Percentiles rank a stretch among this genome's conserved stretches.
These are phyloP conservation scores for Acrocera orbiculus DNA, from an alignment of 2,888 invertebrate species.

Conservation along the genomic window DNA sequence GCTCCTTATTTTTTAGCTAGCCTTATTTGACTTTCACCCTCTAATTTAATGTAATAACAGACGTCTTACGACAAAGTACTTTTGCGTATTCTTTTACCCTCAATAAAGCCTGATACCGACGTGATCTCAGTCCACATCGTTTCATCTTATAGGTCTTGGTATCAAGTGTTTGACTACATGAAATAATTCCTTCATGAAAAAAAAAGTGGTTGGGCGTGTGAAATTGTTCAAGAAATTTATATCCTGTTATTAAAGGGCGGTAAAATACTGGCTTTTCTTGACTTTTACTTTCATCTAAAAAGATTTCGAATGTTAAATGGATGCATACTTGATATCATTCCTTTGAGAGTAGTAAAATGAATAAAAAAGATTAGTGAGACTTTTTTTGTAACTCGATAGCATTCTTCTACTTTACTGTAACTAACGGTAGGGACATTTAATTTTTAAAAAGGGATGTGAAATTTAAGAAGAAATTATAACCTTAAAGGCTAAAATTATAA, in stretches of 20 bases:
- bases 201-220: constrained; percentile 8
- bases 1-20: constrained; percentile 1
- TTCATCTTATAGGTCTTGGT: background rate
- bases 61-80: constrained; percentile 11
- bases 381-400: no score
- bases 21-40: constrained; percentile 6
- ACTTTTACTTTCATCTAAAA: constrained; percentile 1
- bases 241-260: constrained; percentile 11
- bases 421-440: no score
- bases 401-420: no score
- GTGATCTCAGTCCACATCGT: constrained; percentile 4
- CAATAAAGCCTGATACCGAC: constrained; percentile 2
- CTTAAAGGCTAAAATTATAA: no score
- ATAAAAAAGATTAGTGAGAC: no score
- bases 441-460: no score
- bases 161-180: background rate
- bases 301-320: background rate
- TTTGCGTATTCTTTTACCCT: constrained; percentile 6
- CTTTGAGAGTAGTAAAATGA: no score
- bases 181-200: constrained; percentile 4
- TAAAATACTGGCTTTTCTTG: constrained; percentile 8
- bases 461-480: no score
- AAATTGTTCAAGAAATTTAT: constrained; percentile 12
- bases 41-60: constrained; percentile 12
- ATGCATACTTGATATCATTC: no score